Percentiles rank a stretch among this genome's conserved stretches.
Evolutionary conservation across 2,113 vertebrate species (phyloP).

Genomic region (Heterotis niloticus): DNA sequence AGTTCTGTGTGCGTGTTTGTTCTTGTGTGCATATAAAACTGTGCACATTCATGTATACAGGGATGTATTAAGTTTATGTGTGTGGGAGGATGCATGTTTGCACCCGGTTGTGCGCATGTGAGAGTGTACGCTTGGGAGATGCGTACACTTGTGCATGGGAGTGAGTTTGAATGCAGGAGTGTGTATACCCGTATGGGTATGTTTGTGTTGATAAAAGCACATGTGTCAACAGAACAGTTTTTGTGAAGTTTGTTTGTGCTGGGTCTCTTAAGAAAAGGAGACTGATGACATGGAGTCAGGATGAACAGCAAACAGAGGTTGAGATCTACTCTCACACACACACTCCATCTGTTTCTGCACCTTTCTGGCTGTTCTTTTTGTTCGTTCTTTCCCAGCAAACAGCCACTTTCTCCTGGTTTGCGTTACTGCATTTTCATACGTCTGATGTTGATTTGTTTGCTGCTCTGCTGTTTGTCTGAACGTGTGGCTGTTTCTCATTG

Average conservation of each 20-base stretch:
- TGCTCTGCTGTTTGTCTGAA: background rate
- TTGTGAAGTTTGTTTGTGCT: background rate
- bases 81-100: background rate
- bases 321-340: background rate
- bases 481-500: background rate
- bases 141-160: too few relatives aligned
- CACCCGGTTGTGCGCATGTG: too few relatives aligned
- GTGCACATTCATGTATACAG: too few relatives aligned
- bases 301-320: too few relatives aligned
- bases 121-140: too few relatives aligned
- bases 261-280: background rate
- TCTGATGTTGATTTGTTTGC: constrained; percentile 4
- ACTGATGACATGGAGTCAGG: too few relatives aligned
- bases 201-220: background rate
- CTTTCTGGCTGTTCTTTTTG: background rate
- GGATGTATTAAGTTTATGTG: constrained; percentile 34
- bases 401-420: background rate
- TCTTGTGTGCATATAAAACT: too few relatives aligned
- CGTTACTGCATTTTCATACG: background rate
- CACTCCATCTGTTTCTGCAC: background rate
- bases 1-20: too few relatives aligned
- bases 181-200: background rate
- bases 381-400: background rate
- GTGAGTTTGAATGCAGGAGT: constrained; percentile 8
- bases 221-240: background rate